Percentiles rank a stretch among this genome's conserved stretches.
These are phyloP conservation scores for Chaetodon trifasciatus DNA, from an alignment of 2,797 vertebrate genomes.

Conservation along the genomic window DNA sequence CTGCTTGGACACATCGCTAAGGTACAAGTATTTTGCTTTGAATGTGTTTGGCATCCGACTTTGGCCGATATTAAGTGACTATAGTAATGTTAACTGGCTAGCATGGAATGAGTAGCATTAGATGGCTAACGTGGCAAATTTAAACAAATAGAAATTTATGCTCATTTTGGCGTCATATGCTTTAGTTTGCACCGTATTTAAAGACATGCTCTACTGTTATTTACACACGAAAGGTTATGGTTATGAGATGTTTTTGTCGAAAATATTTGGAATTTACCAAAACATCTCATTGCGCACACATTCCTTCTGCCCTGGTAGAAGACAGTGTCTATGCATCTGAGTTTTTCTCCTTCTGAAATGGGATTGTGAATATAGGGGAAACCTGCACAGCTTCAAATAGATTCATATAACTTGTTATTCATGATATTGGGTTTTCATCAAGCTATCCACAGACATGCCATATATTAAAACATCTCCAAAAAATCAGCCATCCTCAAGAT, in stretches of 20 bases:
- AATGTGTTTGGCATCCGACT: background rate
- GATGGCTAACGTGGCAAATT: background rate
- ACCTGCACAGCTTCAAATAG: background rate
- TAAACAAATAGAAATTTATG: background rate
- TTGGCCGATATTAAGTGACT: background rate
- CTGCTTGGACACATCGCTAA: conserved; percentile 25
- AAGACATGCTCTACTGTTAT: background rate
- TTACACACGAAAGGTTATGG: background rate
- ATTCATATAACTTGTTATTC: conserved; percentile 13
- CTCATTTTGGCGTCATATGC: background rate
- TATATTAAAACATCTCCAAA: conserved; percentile 71
- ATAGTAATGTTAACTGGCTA: background rate
- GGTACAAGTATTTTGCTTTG: conserved; percentile 36
- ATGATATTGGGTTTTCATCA: conserved; percentile 31
- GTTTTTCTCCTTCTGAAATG: background rate
- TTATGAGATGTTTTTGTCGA: background rate
- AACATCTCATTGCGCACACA: background rate
- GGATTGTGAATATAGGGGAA: background rate
- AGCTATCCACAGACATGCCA: conserved; percentile 82
- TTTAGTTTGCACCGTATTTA: background rate
- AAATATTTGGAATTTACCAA: background rate
- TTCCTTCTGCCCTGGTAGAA: background rate
- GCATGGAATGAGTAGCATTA: background rate
- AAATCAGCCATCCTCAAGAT: conserved; percentile 73
- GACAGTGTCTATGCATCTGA: background rate